Evolutionary conservation across 2,113 vertebrate genomes (phyloP), one percentile per base, ranked within the genome.

Genomic region (Calidris pugnax): DNA sequence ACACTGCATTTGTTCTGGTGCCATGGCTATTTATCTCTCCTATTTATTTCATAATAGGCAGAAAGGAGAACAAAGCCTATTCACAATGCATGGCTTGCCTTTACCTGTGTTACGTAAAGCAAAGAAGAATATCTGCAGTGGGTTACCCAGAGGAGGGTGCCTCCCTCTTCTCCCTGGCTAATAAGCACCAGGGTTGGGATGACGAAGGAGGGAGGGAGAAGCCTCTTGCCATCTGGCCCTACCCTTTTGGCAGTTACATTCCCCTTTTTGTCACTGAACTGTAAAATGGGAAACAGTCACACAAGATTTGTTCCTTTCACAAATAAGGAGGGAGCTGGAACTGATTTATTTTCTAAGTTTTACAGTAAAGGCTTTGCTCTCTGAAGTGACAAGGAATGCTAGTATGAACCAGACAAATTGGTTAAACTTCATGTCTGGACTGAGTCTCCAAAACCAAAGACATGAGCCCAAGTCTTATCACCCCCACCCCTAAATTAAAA

Each of bases 401-500:
- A 60, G 37, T 60, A 85, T 86, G 87, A 97, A 75, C 76, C 39
- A 97, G 92, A 96, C 83, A 63, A 91, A 89, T n/a, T 90, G 67
- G 77, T 89, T 85, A 97, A 79, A 90, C 50, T 66, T 93, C 73
- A 67, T 48, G 72, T 93, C 79, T 92, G 92, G 92, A 89, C 62
- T 79, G n/a, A 89, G 84, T 94, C 84, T 79, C 39, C 78, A 82
- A 95, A 89, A 93, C 32, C 48, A 85, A 95, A 97, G 55, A 92
- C 64, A 72, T 53, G 17, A 94, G 43, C 33, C 85, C 62, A 64
- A 63, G 74, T 43, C 95, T 96, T 96, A 93, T 92, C 89, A 94
- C 35, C 8, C 56, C 26, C 39, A 87, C 73, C 53, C 69, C 75
- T 94, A 98, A 98, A 98, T 94, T 79, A 73, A 98, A 98, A 97